Conservation (phyloP, 2,888 invertebrate species). For the Venustoraphidia nigricollis region DNA sequence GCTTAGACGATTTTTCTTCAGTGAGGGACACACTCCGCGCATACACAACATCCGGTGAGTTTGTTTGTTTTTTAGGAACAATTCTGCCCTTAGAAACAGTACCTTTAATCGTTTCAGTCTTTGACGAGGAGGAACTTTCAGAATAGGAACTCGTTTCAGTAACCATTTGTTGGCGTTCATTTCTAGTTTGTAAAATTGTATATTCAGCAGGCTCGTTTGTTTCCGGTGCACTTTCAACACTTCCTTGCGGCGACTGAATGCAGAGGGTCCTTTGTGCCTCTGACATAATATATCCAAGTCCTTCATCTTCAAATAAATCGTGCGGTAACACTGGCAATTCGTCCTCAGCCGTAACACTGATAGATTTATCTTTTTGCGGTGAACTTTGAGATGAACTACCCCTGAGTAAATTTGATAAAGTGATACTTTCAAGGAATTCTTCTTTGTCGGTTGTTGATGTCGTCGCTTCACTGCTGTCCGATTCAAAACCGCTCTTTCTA, state of each 20-base stretch:
- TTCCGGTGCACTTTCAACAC: slow-evolving; percentile 13
- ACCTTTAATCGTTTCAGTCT: no score
- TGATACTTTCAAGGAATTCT: background rate
- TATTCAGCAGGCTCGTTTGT: slow-evolving; percentile 15
- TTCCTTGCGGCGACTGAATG: slow-evolving; percentile 18
- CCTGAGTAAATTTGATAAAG: background rate
- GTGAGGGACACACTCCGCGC: no score
- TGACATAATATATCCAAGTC: slow-evolving; percentile 20
- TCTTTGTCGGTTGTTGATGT: background rate
- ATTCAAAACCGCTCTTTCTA: background rate
- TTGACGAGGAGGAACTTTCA: no score
- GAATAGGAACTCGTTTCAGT: no score
- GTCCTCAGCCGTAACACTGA: background rate
- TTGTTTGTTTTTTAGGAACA: no score
- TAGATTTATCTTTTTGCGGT: background rate
- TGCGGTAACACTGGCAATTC: slow-evolving; percentile 7
- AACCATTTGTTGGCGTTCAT: no score
- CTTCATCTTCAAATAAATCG: slow-evolving; percentile 14
- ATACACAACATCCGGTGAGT: no score
- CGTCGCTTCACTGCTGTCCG: background rate
- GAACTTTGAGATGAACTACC: background rate
- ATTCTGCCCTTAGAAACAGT: no score
- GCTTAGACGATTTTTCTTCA: no score
- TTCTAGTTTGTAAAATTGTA: slow-evolving; percentile 10
- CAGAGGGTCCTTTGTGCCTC: slow-evolving; percentile 19